Evolutionary conservation across 2,888 invertebrate species (phyloP), one percentile per base, ranked within the genome.

Genomic region (Trichogramma evanescens): DNA sequence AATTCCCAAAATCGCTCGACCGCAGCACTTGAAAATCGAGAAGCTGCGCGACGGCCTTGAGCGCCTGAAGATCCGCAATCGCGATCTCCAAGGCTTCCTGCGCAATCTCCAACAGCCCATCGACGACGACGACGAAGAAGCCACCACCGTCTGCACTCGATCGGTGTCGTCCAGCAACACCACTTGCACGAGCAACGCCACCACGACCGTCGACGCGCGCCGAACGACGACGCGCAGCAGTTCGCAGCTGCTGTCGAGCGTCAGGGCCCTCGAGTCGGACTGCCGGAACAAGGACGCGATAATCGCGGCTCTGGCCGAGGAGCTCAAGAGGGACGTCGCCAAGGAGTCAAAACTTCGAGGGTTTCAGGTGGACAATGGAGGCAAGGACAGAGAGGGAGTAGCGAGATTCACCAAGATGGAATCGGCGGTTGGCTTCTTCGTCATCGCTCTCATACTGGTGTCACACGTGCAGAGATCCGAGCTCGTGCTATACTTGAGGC

Each of bases 221-320:
- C 26, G 26, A 26, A 26, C 26, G 26, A 26, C 26, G 26, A 60
- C 61, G 4, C 62, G 46, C 7, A 65, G 62, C n/a, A 26, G 26
- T 3, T 26, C 26, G 26, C 26, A 3, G 26, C 50, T 68, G 6
- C 41, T 65, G 6, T 54, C 53, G 1, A 60, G 61, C 4, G 53
- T 69, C 4, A 65, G 63, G 7, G 45, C 63, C 6, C 45, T 69
- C 10, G 66, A 68, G 45, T 55, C 45, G 6, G 67, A 66, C 38
- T 69, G 66, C 50, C 65, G 66, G 1, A 63, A 55, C 38, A 68
- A 70, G 51, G 67, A 67, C 9, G 61, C 61, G 10, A 65, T 69
- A 56, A 68, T 68, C 4, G 58, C 61, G 5, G 65, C 63, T 3
- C 45, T 69, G 40, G 61, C 66, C 4, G 63, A 68, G 42, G 67